A percentile compares a stretch with the other conserved stretches of the same genome.
Conservation (phyloP, 2,113 vertebrate species). For the Ia io region DNA sequence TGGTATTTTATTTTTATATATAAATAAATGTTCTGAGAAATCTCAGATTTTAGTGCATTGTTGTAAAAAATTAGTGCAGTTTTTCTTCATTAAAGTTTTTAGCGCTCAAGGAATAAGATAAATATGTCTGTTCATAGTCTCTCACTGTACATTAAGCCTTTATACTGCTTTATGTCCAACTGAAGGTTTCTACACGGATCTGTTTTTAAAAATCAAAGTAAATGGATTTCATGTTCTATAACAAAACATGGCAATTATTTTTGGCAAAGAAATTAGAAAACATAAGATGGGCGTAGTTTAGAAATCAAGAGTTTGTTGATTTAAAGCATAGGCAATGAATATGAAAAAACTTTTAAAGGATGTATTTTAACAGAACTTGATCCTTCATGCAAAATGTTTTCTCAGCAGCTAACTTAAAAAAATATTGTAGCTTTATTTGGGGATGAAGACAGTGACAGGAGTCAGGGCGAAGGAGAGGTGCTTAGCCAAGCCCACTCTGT, state of each 20-base stretch:
- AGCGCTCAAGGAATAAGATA: slow-evolving; percentile 88
- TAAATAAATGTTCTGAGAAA: slow-evolving; percentile 95
- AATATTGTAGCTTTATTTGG: slow-evolving; percentile 82
- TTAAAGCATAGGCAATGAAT: slow-evolving; percentile 92
- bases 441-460: slow-evolving; percentile 79
- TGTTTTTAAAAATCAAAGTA: slow-evolving; percentile 82
- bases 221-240: slow-evolving; percentile 83
- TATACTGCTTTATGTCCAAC: slow-evolving; percentile 77
- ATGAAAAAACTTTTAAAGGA: slow-evolving; percentile 88
- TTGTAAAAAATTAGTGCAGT: slow-evolving; percentile 99
- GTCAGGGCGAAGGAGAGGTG: slow-evolving; percentile 69
- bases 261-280: slow-evolving; percentile 95
- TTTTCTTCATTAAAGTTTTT: slow-evolving; percentile 86
- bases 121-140: slow-evolving; percentile 82
- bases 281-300: slow-evolving; percentile 83
- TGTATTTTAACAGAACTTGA: slow-evolving; percentile 84
- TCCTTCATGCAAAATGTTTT: slow-evolving; percentile 93
- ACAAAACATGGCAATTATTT: slow-evolving; percentile 90
- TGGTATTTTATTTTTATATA: slow-evolving; percentile 92
- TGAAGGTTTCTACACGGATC: slow-evolving; percentile 78
- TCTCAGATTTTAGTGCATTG: slow-evolving; percentile 96
- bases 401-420: slow-evolving; percentile 85
- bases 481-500: slow-evolving; percentile 75
- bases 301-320: slow-evolving; percentile 84
- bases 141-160: slow-evolving; percentile 81